Conservation (phyloP, 1,140 invertebrate genomes). For the Macrosteles quadrilineatus region DNA sequence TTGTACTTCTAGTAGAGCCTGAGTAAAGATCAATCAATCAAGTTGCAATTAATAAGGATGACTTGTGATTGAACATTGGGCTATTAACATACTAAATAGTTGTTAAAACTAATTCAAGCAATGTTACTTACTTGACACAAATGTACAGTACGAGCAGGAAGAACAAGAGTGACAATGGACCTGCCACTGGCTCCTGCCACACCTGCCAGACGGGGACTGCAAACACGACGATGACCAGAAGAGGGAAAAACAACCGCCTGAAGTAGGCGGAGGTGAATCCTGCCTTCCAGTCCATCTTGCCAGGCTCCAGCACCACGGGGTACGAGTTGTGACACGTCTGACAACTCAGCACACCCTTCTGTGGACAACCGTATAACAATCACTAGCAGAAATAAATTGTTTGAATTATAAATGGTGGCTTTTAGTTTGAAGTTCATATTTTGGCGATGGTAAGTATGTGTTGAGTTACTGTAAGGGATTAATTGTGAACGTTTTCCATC, state of each 20-base stretch:
- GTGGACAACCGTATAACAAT: no score
- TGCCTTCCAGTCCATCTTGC: not conserved
- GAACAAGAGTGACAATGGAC: not conserved
- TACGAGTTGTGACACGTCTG: not conserved
- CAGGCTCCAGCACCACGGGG: not conserved
- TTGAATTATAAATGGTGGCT: no score
- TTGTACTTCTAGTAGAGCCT: no score
- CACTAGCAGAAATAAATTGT: no score
- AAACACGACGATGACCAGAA: not conserved
- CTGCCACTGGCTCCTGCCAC: not conserved
- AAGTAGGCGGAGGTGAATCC: not conserved
- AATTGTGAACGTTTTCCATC: no score
- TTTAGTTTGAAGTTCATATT: no score
- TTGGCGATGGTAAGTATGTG: no score
- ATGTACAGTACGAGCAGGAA: conserved; percentile 27
- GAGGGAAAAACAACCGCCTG: not conserved
- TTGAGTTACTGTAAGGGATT: no score
- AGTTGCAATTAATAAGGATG: no score
- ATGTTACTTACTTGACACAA: conserved; percentile 27
- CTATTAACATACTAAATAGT: no score
- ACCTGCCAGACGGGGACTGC: conserved; percentile 12
- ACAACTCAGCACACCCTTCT: not conserved
- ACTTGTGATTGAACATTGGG: no score
- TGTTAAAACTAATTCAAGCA: not conserved
- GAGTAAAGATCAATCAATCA: no score